Evolutionary conservation across 2,797 vertebrate species (phyloP).

Genomic region (Gallinago stenura): DNA sequence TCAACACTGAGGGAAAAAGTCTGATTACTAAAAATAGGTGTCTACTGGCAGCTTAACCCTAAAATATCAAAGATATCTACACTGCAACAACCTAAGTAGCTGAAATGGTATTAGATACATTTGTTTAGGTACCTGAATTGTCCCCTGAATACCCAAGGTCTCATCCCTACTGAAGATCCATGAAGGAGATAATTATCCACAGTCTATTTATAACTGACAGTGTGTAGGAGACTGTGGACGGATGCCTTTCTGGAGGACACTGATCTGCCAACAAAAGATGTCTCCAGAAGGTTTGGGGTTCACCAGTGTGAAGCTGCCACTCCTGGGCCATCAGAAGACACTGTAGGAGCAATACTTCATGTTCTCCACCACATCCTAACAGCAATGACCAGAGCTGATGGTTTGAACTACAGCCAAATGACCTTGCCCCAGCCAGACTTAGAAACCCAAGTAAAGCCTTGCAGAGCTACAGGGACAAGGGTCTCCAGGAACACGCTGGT

Average conservation of each 20-base stretch:
- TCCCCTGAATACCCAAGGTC: not conserved
- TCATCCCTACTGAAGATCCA: not conserved
- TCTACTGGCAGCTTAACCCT: not conserved
- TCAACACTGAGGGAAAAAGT: not conserved
- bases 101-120: not conserved
- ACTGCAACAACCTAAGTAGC: not conserved
- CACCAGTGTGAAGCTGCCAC: not conserved
- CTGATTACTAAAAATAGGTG: not conserved
- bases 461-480: not conserved
- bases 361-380: not conserved
- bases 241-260: not conserved
- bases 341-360: fast-evolving
- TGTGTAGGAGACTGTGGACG: not conserved
- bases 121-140: not conserved
- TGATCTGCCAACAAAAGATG: not conserved
- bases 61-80: not conserved
- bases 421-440: not conserved
- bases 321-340: not conserved
- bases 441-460: not conserved
- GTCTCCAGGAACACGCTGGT: not conserved
- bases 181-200: not conserved
- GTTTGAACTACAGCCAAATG: not conserved
- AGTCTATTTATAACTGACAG: not conserved
- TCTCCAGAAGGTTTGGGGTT: not conserved
- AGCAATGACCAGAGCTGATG: not conserved